Evolutionary conservation across 2,888 invertebrate species (phyloP).

Genomic region (Coleophora flavipennella): DNA sequence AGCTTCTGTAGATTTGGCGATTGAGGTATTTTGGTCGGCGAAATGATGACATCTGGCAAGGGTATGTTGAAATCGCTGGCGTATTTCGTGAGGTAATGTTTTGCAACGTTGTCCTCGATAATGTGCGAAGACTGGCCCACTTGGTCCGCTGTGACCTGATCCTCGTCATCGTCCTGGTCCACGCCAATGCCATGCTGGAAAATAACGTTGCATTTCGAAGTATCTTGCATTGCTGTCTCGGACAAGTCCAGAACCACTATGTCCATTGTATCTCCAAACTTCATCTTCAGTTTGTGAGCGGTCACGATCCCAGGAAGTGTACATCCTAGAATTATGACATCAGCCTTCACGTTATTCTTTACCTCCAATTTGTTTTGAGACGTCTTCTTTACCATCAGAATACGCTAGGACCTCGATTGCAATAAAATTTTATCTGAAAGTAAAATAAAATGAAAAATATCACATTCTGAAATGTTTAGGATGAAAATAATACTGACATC

Average conservation of each 20-base stretch:
- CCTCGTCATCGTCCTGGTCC: not conserved
- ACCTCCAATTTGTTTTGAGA: no score
- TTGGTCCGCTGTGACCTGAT: slow-evolving; percentile 1
- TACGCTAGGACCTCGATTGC: no score
- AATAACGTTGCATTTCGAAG: slow-evolving; percentile 41
- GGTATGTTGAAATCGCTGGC: slow-evolving; percentile 44
- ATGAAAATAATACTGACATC: no score
- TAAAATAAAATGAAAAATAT: no score
- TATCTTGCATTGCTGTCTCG: slow-evolving; percentile 10
- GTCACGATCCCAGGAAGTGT: slow-evolving; percentile 57
- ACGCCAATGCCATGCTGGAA: slow-evolving; percentile 37
- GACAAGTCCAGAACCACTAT: slow-evolving; percentile 51
- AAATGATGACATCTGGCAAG: slow-evolving; percentile 38
- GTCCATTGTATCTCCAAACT: slow-evolving; percentile 53
- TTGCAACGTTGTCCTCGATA: slow-evolving; percentile 32
- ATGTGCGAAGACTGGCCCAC: not conserved
- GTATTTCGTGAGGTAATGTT: slow-evolving; percentile 37
- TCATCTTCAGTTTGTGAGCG: slow-evolving; percentile 55
- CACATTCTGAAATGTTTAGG: no score
- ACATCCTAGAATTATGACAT: slow-evolving; percentile 59
- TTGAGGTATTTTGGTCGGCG: slow-evolving; percentile 21
- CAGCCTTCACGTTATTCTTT: slow-evolving; percentile 38
- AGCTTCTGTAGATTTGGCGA: slow-evolving; percentile 35
- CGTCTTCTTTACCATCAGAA: no score
- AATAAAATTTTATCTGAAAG: no score